A percentile compares a stretch with the other conserved stretches of the same genome.
These are phyloP conservation scores for Rhinophrynus dorsalis DNA, from an alignment of 2,797 vertebrate genomes.

Conservation along the genomic window DNA sequence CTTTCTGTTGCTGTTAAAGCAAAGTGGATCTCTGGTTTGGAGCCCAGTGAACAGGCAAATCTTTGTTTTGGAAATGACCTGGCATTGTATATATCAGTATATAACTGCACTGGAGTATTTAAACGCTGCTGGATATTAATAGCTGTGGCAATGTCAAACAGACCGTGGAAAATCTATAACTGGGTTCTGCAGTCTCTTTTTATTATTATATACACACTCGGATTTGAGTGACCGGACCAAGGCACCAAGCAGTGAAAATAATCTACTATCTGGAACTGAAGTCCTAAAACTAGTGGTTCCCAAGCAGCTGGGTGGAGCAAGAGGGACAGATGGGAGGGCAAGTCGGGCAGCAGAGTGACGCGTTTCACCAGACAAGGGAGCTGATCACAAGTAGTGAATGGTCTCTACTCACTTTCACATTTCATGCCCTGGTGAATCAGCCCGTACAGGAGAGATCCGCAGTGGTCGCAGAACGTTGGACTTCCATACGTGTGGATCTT, in stretches of 20 bases:
- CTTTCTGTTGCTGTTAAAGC: too few species aligned
- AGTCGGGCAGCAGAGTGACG: too few species aligned
- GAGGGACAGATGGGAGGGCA: too few species aligned
- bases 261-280: not conserved
- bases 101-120: not conserved
- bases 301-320: too few species aligned
- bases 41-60: too few species aligned
- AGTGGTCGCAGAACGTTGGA: conserved; percentile 97
- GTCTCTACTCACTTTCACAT: conserved; percentile 93
- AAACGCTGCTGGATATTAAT: not conserved
- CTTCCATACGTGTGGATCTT: conserved; percentile 96
- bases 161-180: not conserved
- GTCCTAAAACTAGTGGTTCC: too few species aligned
- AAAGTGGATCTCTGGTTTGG: too few species aligned
- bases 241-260: not conserved
- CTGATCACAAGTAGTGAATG: too few species aligned
- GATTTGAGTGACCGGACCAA: not conserved
- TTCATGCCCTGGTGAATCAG: conserved; percentile 98
- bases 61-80: too few species aligned
- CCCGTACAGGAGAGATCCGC: conserved; percentile 92
- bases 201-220: not conserved
- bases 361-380: too few species aligned
- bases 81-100: too few species aligned
- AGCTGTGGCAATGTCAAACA: not conserved
- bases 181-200: not conserved